phyloP scores from a whole-genome alignment of 2,113 vertebrate genomes.

The Leucosticte australis region DNA sequence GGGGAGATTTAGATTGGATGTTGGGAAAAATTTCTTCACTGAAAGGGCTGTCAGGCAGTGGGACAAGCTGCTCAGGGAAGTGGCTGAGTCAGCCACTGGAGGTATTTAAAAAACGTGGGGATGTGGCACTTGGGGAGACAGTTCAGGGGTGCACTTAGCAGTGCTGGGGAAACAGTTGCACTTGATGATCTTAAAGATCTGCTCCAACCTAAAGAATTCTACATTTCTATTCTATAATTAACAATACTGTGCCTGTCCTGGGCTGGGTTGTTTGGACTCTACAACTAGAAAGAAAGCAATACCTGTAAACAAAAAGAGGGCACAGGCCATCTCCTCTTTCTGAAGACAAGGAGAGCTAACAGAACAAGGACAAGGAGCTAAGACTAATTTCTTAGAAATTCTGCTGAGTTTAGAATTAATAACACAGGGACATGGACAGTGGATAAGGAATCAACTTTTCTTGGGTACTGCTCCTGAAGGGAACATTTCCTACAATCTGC shows the following conservation, averaged over 20 bases:
- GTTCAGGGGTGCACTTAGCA: background rate
- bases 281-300: background rate
- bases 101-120: background rate
- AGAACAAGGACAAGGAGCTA: background rate
- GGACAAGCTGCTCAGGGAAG: background rate
- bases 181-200: background rate
- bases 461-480: background rate
- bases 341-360: background rate
- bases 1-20: background rate
- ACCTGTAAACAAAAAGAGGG: background rate
- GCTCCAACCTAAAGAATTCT: background rate
- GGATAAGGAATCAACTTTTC: background rate
- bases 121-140: background rate
- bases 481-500: background rate
- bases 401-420: background rate
- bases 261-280: background rate
- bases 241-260: background rate
- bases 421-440: background rate
- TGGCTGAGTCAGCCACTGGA: background rate
- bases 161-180: background rate
- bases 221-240: background rate
- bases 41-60: background rate
- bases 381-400: background rate
- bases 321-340: background rate
- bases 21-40: background rate